Conservation (phyloP, 2,797 vertebrate genomes). For the Spinus pinus region DNA sequence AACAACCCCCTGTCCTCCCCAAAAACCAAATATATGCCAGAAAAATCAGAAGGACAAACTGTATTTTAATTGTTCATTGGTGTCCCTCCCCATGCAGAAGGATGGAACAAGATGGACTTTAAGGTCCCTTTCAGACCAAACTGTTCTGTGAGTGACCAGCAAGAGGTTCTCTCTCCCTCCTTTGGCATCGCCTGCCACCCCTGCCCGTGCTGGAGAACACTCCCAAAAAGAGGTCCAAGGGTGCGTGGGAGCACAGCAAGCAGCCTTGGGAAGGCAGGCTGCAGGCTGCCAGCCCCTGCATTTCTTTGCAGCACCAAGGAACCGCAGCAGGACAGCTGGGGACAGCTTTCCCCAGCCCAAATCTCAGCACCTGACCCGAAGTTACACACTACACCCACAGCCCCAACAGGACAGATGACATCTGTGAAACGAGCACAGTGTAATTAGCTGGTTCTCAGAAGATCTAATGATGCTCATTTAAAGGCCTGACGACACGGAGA, state of each 20-base stretch:
- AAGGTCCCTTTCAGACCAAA: not conserved
- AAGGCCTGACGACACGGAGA: not conserved
- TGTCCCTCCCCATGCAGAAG: not conserved
- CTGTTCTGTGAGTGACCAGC: not conserved
- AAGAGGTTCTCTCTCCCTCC: not conserved
- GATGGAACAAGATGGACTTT: not conserved
- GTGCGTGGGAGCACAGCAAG: rapidly evolving
- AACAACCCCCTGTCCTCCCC: not conserved
- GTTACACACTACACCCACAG: not conserved
- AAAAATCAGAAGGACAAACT: not conserved
- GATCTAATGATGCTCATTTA: not conserved
- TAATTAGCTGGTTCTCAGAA: not conserved
- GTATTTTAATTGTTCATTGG: not conserved
- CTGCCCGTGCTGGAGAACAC: rapidly evolving
- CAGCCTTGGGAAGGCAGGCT: not conserved
- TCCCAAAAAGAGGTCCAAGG: not conserved
- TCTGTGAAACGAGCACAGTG: rapidly evolving
- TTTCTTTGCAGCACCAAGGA: not conserved
- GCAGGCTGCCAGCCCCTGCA: not conserved
- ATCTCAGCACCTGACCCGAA: not conserved
- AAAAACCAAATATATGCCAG: not conserved
- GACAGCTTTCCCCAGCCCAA: not conserved
- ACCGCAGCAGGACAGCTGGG: rapidly evolving
- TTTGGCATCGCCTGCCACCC: not conserved
- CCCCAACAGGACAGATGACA: rapidly evolving